These are phyloP conservation scores for Heterocephalus glaber DNA, from an alignment of 2,113 vertebrate genomes.

Conservation along the genomic window DNA sequence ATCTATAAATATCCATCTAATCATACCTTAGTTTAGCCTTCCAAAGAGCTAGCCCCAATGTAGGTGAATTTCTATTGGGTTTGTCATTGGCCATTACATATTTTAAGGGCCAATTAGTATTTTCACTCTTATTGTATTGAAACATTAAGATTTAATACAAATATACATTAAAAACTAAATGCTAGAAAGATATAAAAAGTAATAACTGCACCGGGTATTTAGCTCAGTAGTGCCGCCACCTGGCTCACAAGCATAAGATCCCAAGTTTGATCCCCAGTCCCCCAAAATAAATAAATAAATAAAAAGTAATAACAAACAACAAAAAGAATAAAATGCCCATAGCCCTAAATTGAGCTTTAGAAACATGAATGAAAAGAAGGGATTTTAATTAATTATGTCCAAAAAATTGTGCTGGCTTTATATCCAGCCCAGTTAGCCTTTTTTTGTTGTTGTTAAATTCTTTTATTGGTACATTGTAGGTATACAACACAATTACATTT, in stretches of 20 bases:
- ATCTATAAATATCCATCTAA: conserved; percentile 32
- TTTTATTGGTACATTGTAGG: too few species aligned
- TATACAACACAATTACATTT: too few species aligned
- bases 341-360: background rate
- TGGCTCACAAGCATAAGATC: too few species aligned
- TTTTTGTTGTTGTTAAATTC: too few species aligned
- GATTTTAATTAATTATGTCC: background rate
- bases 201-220: too few species aligned
- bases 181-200: background rate
- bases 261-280: too few species aligned
- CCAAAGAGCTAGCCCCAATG: background rate
- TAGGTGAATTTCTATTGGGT: background rate
- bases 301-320: background rate
- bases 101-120: conserved; percentile 17
- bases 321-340: background rate
- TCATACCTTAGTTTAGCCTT: conserved; percentile 1
- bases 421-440: background rate
- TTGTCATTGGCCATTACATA: conserved; percentile 14
- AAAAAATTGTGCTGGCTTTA: background rate
- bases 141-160: conserved; percentile 36
- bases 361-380: background rate
- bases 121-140: conserved; percentile 14
- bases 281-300: too few species aligned
- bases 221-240: too few species aligned
- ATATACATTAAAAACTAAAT: background rate